Conservation (phyloP, 1,140 invertebrate species). For the Drosophila paulistorum region DNA sequence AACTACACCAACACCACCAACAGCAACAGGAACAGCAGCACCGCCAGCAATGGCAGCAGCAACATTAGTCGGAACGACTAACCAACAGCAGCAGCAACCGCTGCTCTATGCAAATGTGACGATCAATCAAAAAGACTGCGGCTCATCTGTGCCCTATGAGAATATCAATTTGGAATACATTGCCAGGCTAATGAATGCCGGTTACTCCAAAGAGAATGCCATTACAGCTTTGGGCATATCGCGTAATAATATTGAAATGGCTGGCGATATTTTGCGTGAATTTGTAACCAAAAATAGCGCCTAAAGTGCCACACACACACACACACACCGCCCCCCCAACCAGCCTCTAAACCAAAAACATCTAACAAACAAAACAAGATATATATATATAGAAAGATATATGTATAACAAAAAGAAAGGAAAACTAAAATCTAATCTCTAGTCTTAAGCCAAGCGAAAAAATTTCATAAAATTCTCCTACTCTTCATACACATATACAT, state of each 20-base stretch:
- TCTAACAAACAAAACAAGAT: not conserved
- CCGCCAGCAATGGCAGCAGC: conserved; percentile 39
- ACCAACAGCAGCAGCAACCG: conserved; percentile 58
- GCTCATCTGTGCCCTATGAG: conserved; percentile 87
- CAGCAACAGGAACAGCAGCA: conserved; percentile 36
- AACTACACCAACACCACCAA: conserved; percentile 16
- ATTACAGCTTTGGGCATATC: conserved; percentile 95
- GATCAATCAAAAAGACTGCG: conserved; percentile 83
- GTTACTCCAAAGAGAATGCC: conserved; percentile 94
- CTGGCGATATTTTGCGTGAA: conserved; percentile 96
- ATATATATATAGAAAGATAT: conserved; percentile 16
- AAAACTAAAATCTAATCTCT: conserved; percentile 29
- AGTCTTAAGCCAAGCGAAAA: not conserved
- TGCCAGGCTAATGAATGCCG: conserved; percentile 92
- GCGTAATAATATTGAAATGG: conserved; percentile 96
- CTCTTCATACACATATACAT: not conserved
- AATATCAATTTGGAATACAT: conserved; percentile 97
- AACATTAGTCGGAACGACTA: conserved; percentile 18
- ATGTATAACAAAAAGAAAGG: conserved; percentile 6
- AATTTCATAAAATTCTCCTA: conserved; percentile 9
- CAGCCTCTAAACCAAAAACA: no score
- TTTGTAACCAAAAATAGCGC: conserved; percentile 86
- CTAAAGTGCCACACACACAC: conserved; percentile 50
- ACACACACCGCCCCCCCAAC: not conserved
- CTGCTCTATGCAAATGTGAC: conserved; percentile 82